Conservation (phyloP, 2,888 invertebrate species). For the Ariolimax columbianus region DNA sequence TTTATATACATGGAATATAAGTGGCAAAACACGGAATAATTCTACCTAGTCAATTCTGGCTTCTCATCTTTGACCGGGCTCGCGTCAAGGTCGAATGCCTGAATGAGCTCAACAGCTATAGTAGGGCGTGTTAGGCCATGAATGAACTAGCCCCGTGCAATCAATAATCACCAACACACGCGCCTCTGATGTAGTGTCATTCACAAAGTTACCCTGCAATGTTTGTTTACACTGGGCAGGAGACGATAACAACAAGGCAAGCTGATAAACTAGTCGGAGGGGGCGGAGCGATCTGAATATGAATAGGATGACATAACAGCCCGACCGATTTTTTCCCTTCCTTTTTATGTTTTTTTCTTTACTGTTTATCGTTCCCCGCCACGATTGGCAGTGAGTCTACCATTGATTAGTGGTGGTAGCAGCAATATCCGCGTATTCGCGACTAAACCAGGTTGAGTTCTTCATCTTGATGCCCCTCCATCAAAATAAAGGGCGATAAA, state of each 20-base stretch:
- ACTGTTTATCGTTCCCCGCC: too few species aligned
- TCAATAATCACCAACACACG: slow-evolving; percentile 26
- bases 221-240: slow-evolving; percentile 23
- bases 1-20: background rate
- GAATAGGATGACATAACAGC: slow-evolving; percentile 1
- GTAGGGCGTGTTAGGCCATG: background rate
- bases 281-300: slow-evolving; percentile 22
- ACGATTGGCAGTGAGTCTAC: background rate
- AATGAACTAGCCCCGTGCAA: slow-evolving; percentile 22
- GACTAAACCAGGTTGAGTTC: background rate
- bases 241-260: slow-evolving; percentile 12
- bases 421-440: too few species aligned
- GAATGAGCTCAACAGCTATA: background rate
- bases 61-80: background rate
- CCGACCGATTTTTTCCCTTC: too few species aligned
- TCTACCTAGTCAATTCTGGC: background rate
- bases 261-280: background rate
- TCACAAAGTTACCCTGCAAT: slow-evolving; percentile 22
- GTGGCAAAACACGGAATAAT: background rate
- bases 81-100: background rate
- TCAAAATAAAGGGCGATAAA: background rate
- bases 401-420: background rate
- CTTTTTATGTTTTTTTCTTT: too few species aligned
- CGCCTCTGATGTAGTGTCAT: slow-evolving; percentile 25
- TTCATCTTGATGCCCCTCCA: background rate